These are phyloP conservation scores for Callyntrura sp. DNA, from an alignment of 2,888 invertebrate species.

Conservation along the genomic window DNA sequence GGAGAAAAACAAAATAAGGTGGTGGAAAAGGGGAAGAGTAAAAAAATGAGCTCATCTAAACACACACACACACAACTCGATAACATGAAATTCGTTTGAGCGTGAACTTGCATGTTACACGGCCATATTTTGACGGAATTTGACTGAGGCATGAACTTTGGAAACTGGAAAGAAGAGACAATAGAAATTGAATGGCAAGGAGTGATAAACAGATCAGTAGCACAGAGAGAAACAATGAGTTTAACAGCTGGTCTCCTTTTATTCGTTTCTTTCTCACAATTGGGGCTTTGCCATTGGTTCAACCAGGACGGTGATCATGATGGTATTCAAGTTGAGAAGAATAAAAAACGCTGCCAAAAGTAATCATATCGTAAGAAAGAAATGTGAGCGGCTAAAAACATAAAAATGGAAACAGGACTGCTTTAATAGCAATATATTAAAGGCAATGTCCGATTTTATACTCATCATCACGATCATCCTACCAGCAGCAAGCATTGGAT, in stretches of 20 bases:
- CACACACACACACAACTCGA: conserved; percentile 26
- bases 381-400: conserved; percentile 1
- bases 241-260: conserved; percentile 28
- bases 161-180: conserved; percentile 25
- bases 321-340: too few relatives aligned
- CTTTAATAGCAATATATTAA: neutral
- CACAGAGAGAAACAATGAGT: neutral
- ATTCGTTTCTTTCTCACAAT: conserved; percentile 7
- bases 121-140: conserved; percentile 56
- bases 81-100: conserved; percentile 57
- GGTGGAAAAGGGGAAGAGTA: neutral
- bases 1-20: neutral
- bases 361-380: neutral
- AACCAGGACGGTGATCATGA: too few relatives aligned
- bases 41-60: conserved; percentile 11
- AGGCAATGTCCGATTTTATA: neutral
- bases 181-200: neutral
- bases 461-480: neutral
- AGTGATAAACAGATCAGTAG: conserved; percentile 53
- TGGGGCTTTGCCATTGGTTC: neutral
- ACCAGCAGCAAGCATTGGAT: neutral
- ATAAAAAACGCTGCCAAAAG: conserved; percentile 24
- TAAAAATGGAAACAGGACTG: conserved; percentile 32
- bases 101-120: conserved; percentile 70
- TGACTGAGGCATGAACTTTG: neutral